Evolutionary conservation across 2,797 vertebrate species (phyloP).

Genomic region (Lutra lutra): DNA sequence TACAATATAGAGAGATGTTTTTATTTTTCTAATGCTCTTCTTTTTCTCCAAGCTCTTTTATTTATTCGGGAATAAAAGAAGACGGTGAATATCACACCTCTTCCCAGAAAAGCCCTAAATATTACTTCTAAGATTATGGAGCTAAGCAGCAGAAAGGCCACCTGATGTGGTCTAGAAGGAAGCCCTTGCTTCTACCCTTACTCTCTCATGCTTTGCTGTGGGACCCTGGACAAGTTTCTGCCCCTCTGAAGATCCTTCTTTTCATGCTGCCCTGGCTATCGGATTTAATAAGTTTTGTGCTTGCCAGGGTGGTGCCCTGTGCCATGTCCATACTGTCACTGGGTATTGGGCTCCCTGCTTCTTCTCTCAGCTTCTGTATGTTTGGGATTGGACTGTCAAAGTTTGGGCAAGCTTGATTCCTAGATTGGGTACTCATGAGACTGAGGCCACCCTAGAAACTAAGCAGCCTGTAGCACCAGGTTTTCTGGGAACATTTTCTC

Average conservation of each 20-base stretch:
- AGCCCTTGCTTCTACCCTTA: not conserved
- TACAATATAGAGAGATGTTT: not conserved
- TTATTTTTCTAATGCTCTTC: not conserved
- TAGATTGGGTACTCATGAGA: not conserved
- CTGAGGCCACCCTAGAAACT: not conserved
- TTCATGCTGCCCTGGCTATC: not conserved
- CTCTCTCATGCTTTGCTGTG: not conserved
- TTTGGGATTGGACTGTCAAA: not conserved
- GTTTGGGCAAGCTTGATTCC: not conserved
- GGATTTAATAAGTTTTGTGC: not conserved
- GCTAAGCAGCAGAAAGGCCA: not conserved
- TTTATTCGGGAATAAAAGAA: not conserved
- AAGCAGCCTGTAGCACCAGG: not conserved
- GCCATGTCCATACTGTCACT: not conserved
- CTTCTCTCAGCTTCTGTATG: not conserved
- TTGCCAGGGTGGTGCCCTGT: not conserved
- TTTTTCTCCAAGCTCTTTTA: slow-evolving; percentile 38
- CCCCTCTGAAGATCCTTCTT: not conserved
- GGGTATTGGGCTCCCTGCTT: not conserved
- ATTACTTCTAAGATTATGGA: slow-evolving; percentile 20
- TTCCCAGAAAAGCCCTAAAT: not conserved
- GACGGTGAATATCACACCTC: not conserved
- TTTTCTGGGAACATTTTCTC: not conserved
- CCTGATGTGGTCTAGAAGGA: not conserved
- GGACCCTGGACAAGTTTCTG: not conserved